A percentile compares a stretch with the other conserved stretches of the same genome.
phyloP scores from a whole-genome alignment of 1,140 invertebrate genomes.

The Drosophila oshimai region DNA sequence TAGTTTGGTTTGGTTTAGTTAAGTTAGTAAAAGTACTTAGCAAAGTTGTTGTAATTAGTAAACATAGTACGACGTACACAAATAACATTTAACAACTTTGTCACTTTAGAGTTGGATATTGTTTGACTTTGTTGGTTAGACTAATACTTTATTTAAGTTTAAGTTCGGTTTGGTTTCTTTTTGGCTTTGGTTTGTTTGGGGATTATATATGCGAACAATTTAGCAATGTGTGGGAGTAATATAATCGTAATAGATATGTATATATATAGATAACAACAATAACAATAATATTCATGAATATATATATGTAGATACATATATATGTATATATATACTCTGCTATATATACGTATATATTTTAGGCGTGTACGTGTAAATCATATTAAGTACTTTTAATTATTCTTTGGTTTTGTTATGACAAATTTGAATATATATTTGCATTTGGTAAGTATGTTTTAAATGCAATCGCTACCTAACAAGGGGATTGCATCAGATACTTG shows the following conservation, averaged over 20 bases:
- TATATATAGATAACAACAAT: constrained; percentile 80
- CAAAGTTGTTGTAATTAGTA: constrained; percentile 77
- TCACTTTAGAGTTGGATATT: constrained; percentile 59
- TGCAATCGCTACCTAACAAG: constrained; percentile 92
- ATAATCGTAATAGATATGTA: constrained; percentile 74
- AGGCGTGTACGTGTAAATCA: constrained; percentile 78
- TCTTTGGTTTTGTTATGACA: constrained; percentile 69
- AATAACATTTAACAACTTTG: constrained; percentile 81
- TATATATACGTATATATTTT: constrained; percentile 76
- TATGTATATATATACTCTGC: constrained; percentile 41
- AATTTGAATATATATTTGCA: constrained; percentile 82
- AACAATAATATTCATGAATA: constrained; percentile 81
- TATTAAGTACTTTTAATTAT: constrained; percentile 80
- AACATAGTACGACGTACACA: constrained; percentile 80
- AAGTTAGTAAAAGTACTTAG: constrained; percentile 58
- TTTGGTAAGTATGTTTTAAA: constrained; percentile 80
- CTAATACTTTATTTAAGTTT: constrained; percentile 76
- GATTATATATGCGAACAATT: constrained; percentile 80
- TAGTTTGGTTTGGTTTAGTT: constrained; percentile 56
- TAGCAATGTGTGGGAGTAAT: constrained; percentile 80
- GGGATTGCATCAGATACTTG: constrained; percentile 97
- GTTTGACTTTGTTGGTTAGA: constrained; percentile 71
- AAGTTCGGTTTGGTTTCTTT: constrained; percentile 56
- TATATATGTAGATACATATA: constrained; percentile 68
- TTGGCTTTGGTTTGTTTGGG: constrained; percentile 60